Evolutionary conservation across 2,888 invertebrate genomes (phyloP).

Genomic region (Oscheius myriophilus): DNA sequence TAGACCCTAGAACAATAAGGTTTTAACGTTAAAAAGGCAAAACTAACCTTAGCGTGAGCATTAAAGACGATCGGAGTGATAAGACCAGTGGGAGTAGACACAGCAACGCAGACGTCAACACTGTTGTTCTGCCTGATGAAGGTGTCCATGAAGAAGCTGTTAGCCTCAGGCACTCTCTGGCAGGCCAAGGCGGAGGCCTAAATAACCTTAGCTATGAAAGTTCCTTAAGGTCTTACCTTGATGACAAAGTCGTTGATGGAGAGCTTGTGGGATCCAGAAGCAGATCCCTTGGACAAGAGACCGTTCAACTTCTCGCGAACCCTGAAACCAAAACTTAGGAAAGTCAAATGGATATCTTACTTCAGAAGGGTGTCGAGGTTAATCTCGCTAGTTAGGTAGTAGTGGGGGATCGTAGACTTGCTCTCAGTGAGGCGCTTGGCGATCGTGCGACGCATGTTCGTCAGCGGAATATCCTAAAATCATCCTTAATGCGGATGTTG

Average conservation of each 20-base stretch:
- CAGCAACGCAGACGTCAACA: slow-evolving; percentile 96
- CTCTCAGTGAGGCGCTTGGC: slow-evolving; percentile 79
- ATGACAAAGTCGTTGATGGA: slow-evolving; percentile 80
- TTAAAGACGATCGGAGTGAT: slow-evolving; percentile 91
- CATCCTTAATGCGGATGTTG: background rate
- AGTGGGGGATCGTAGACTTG: slow-evolving; percentile 88
- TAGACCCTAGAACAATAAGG: slow-evolving; percentile 51
- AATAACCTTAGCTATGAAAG: background rate
- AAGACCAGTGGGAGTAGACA: slow-evolving; percentile 90
- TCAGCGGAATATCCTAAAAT: slow-evolving; percentile 47
- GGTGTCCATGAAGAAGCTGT: slow-evolving; percentile 93
- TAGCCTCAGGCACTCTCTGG: slow-evolving; percentile 77
- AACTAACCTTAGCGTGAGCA: slow-evolving; percentile 72
- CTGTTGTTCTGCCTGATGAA: slow-evolving; percentile 74
- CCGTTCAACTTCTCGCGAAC: slow-evolving; percentile 75
- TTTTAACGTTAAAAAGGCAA: background rate
- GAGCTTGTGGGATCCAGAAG: slow-evolving; percentile 71
- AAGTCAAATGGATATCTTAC: slow-evolving; percentile 60
- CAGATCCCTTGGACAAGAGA: slow-evolving; percentile 57
- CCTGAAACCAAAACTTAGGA: slow-evolving; percentile 71
- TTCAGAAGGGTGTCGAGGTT: slow-evolving; percentile 82
- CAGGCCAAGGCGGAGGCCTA: slow-evolving; percentile 77
- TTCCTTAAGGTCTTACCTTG: slow-evolving; percentile 74
- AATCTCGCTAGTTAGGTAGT: slow-evolving; percentile 88
- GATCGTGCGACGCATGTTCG: slow-evolving; percentile 73